Conservation (phyloP, 2,888 invertebrate species). For the Andrena fulva region DNA sequence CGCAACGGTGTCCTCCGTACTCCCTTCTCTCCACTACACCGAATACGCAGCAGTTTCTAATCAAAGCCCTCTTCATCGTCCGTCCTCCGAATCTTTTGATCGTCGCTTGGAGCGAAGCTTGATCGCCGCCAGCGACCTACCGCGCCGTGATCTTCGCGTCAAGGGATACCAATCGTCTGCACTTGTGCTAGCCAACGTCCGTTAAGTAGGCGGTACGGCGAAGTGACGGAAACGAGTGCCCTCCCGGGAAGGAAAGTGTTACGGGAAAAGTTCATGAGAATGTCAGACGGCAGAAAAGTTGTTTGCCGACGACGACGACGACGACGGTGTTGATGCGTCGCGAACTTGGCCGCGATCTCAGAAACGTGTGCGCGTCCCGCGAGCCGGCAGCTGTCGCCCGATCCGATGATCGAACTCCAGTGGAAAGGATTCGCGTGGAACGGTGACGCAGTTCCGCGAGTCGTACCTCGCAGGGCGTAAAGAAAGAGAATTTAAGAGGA, state of each 20-base stretch:
- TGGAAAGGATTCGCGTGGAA: background rate
- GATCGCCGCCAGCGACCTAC: too few species aligned
- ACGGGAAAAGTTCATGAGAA: background rate
- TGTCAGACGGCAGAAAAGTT: background rate
- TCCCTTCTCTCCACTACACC: background rate
- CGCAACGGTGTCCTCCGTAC: background rate
- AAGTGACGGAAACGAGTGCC: conserved; percentile 17
- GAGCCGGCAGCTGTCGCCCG: background rate
- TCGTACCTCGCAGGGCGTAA: background rate
- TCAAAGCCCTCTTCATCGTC: too few species aligned
- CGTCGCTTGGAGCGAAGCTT: too few species aligned
- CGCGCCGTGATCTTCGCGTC: background rate
- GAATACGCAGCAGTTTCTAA: too few species aligned
- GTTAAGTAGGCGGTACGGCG: background rate
- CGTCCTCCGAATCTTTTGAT: too few species aligned
- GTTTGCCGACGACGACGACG: conserved; percentile 1
- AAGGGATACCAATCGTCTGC: background rate
- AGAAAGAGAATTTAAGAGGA: too few species aligned
- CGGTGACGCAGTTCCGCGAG: background rate
- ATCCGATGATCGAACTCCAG: conserved; percentile 4
- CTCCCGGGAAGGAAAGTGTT: background rate
- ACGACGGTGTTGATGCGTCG: background rate
- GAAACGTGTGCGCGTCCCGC: background rate
- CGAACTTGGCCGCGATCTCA: background rate
- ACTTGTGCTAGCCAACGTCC: background rate